These are phyloP conservation scores for Chaetops frenatus DNA, from an alignment of 2,113 vertebrate genomes.

Conservation along the genomic window DNA sequence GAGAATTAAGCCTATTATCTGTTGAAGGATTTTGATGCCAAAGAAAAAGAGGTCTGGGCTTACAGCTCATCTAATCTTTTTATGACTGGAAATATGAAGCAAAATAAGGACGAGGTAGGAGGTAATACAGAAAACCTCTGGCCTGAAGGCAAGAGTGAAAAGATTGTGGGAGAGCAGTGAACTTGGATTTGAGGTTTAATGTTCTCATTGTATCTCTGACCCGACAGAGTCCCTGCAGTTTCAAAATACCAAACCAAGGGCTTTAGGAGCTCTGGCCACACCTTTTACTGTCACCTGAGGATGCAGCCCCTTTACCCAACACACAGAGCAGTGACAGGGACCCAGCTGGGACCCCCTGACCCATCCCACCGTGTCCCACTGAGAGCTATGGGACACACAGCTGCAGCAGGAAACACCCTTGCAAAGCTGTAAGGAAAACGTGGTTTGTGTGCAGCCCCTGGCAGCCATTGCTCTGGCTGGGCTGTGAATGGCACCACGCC, in stretches of 20 bases:
- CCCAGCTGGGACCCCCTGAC: not conserved
- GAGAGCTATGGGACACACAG: not conserved
- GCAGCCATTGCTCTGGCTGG: not conserved
- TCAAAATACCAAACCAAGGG: not conserved
- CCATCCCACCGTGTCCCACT: not conserved
- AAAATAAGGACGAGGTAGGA: not conserved
- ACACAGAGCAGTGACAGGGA: not conserved
- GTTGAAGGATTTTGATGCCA: not conserved
- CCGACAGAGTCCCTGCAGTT: not conserved
- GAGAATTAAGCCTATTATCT: constrained; percentile 44
- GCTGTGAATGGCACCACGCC: not conserved
- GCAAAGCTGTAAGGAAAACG: accelerated
- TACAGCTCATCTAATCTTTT: not conserved
- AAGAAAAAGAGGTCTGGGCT: not conserved
- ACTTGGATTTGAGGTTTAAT: not conserved
- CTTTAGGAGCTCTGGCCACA: not conserved
- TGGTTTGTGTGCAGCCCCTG: not conserved
- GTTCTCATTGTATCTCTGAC: not conserved
- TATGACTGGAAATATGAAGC: not conserved
- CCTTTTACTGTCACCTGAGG: not conserved
- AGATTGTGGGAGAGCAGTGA: not conserved
- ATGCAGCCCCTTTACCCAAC: not conserved
- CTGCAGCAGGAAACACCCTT: not conserved
- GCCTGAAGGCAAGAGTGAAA: not conserved
- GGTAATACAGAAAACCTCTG: not conserved